Evolutionary conservation across 2,888 invertebrate species (phyloP), one percentile per base, ranked within the genome.

Genomic region (Leptothorax acervorum): DNA sequence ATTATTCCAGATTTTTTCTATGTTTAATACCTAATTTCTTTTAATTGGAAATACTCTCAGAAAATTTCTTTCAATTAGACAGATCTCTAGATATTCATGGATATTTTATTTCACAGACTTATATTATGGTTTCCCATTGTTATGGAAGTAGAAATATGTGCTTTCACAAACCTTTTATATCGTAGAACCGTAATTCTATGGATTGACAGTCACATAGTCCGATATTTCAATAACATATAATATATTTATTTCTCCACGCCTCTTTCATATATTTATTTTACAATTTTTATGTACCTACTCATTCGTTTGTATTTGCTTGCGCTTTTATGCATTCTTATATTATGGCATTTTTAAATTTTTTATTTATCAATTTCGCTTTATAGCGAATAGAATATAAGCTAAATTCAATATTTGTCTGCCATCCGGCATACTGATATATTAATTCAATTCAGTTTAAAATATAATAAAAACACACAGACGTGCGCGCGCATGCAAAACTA

Each of bases 351-450:
- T 11, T 2, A 12, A 74, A 15, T 51, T 60, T 51, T 51, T 39
- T 15, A 81, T 60, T 48, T 60, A 51, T 18, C 39, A 81, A 73
- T 81, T 39, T 60, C 8, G 8, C 23, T 31, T 6, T 35, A n/a
- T 57, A 18, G 53, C 1, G 18, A 70, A 28, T 48, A 42, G 48
- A 60, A 18, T 48, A 60, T 81, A 60, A 79, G 35, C 28, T 73
- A 35, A 60, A 81, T 81, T 73, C 48, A 71, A 81, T 73, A 73
- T 81, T 81, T 48, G 28, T 73, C 35, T 35, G 45, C 39, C 35
- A 71, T 60, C 74, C 39, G 35, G 8, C 18, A 39, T 28, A 39
- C 28, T 60, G 74, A 73, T 79, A 78, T 31, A 79, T 81, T 39
- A 48, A 73, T 60, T 48, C 48, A 73, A 60, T 81, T 79, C 79